Base-by-base conservation (phyloP, 2,888 invertebrate genomes). In the Crematogaster levior region DNA sequence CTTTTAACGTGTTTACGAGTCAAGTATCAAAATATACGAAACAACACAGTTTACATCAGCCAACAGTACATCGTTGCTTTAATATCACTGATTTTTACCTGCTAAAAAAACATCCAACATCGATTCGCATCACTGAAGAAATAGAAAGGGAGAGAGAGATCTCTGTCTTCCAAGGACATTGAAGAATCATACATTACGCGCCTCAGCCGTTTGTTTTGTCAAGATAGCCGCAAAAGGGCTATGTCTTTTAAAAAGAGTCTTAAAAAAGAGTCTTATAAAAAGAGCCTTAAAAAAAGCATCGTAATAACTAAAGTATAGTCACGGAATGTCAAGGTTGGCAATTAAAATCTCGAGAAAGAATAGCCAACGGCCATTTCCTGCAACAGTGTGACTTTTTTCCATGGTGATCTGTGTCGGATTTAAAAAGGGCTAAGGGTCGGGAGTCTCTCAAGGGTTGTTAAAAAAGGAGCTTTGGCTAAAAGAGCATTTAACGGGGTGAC, bases 361-460 rank as follows among this genome's bases (percentile, higher is more conserved):
- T 89, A 85, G 91, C 84, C 88, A 5, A 85, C 87, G 86, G 89
- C 90, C 48, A 88, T 89, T 94, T 94, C 94, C 94, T 94, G 92
- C 93, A 94, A 94, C 92, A 94, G 91, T 91, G 92, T 87, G 93
- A 94, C 92, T 91, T 92, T 91, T 86, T 84, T 90, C 77, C 88
- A 85, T 81, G 84, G 81, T 84, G 81, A 75, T 80, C 73, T 83
- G 61, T 79, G 81, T 51, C 24, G 43, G 58, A 21, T 77, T 63
- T 84, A 82, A 81, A 86, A 70, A 82, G 77, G 68, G 75, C 66
- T 43, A 56, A 43, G 43, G 75, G 66, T 82, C 83, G 86, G 88
- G 86, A 90, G 90, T 91, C 92, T 86, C 87, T 92, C 91, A 93
- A 94, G 94, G 93, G 93, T 94, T 94, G 93, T 93, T 91, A 93